Evolutionary conservation across 2,888 invertebrate species (phyloP), one percentile per base, ranked within the genome.

Genomic region (Alentia gelatinosa): DNA sequence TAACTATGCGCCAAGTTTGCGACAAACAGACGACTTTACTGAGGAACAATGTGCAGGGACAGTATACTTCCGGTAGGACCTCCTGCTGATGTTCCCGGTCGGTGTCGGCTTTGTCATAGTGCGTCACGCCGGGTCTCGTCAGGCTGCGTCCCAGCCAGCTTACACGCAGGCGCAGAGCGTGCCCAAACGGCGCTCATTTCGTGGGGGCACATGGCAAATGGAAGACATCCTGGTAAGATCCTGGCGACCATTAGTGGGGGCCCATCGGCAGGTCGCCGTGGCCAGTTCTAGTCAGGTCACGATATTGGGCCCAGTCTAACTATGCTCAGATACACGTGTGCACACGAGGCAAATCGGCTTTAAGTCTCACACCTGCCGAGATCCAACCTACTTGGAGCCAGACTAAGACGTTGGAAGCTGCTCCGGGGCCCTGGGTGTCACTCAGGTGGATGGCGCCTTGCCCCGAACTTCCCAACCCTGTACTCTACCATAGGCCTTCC

Each of bases 341-440:
- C n/a, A 26, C 68, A 68, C 68, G n/a, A 30, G 12, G 68, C 30
- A 68, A 68, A 68, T 30, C 68, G 68, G 68, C 68, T 68, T 68
- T 68, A 68, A 68, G 30, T 68, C 39, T 39, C 83, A 75, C 75
- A 83, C 83, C 83, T 83, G 83, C 83, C 83, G 83, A n/a, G 56
- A 56, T n/a, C 56, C 56, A 56, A 12, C 56, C 56, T 56, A 56
- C 39, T 30, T 35, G 68, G 35, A 83, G 83, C 37, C 83, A 12
- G 56, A 56, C 30, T 83, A 37, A 83, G 35, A 19, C 39, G 83
- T 4, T 12, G 83, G 39, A n/a, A 40, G 39, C 83, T 83, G 39
- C 83, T 83, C 83, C 83, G 12, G 37, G 83, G 83, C 39, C 40
- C 35, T 33, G 23, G 39, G 37, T 83, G 83, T 83, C 83, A 83